Evolutionary conservation across 1,140 invertebrate genomes (phyloP).

Genomic region (Bombus turneri): DNA sequence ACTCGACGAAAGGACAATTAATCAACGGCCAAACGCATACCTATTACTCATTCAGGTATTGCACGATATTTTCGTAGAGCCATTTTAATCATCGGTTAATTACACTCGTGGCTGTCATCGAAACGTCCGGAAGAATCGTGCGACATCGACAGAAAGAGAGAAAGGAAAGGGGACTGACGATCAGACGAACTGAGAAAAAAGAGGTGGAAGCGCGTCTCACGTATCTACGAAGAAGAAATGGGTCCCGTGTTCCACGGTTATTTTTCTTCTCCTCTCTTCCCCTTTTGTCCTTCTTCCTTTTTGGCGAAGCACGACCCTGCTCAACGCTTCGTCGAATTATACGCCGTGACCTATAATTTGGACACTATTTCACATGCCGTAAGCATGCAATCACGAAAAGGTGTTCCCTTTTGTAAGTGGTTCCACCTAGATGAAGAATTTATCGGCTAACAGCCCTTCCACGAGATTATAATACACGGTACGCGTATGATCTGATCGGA

Average conservation of each 20-base stretch:
- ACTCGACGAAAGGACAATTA: background rate
- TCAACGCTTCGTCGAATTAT: conserved; percentile 74
- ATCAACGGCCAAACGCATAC: conserved; percentile 1
- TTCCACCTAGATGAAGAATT: conserved; percentile 79
- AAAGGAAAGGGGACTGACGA: background rate
- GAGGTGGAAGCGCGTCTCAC: conserved; percentile 14
- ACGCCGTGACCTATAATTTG: conserved; percentile 77
- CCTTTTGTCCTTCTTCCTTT: conserved; percentile 55
- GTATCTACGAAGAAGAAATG: conserved; percentile 64
- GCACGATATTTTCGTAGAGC: background rate
- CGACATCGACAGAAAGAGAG: background rate
- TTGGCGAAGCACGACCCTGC: conserved; percentile 56
- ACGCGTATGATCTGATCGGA: conserved; percentile 54
- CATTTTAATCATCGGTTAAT: conserved; percentile 7
- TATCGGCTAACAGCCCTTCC: conserved; percentile 74
- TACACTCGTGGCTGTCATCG: background rate
- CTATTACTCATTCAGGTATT: background rate
- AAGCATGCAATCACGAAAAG: conserved; percentile 79
- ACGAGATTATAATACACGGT: conserved; percentile 70
- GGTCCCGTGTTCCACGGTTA: conserved; percentile 27
- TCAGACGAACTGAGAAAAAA: background rate
- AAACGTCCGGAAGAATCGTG: background rate
- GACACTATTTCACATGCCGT: conserved; percentile 77
- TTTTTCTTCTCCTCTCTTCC: conserved; percentile 10
- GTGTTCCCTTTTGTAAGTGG: conserved; percentile 77